A percentile compares a stretch with the other conserved stretches of the same genome.
Conservation (phyloP, 2,888 invertebrate species). For the Heliconius cydno region DNA sequence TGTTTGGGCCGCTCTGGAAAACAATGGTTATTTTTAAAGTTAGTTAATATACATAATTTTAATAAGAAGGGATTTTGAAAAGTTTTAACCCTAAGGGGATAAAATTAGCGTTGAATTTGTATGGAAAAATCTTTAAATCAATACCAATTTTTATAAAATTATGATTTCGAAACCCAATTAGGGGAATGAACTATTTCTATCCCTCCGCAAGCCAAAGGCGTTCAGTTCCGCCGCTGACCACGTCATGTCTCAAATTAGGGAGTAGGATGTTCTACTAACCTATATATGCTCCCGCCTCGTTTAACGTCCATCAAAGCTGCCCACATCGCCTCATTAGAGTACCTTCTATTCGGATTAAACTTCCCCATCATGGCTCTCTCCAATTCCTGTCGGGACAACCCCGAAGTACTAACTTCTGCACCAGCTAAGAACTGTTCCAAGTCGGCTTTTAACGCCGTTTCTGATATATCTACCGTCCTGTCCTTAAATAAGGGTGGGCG, state of each 20-base stretch:
- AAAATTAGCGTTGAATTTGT: too few species aligned
- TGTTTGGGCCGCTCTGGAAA: slow-evolving; percentile 82
- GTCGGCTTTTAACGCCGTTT: slow-evolving; percentile 77
- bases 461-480: slow-evolving; percentile 74
- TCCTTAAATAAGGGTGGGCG: slow-evolving; percentile 78
- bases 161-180: too few species aligned
- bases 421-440: slow-evolving; percentile 80
- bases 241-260: too few species aligned
- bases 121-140: too few species aligned
- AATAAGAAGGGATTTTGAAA: too few species aligned
- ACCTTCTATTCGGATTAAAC: slow-evolving; percentile 78
- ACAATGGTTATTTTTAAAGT: background rate
- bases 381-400: slow-evolving; percentile 75
- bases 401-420: slow-evolving; percentile 79
- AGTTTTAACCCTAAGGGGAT: too few species aligned
- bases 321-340: slow-evolving; percentile 83
- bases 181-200: too few species aligned
- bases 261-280: slow-evolving; percentile 58
- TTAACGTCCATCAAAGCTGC: slow-evolving; percentile 84
- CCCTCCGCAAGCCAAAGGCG: too few species aligned
- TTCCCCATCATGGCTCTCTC: slow-evolving; percentile 82
- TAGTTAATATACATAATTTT: background rate
- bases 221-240: too few species aligned
- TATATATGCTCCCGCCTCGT: slow-evolving; percentile 84
- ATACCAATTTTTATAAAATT: too few species aligned